Conservation (phyloP, 2,888 invertebrate genomes). For the Spicauda simplicius region DNA sequence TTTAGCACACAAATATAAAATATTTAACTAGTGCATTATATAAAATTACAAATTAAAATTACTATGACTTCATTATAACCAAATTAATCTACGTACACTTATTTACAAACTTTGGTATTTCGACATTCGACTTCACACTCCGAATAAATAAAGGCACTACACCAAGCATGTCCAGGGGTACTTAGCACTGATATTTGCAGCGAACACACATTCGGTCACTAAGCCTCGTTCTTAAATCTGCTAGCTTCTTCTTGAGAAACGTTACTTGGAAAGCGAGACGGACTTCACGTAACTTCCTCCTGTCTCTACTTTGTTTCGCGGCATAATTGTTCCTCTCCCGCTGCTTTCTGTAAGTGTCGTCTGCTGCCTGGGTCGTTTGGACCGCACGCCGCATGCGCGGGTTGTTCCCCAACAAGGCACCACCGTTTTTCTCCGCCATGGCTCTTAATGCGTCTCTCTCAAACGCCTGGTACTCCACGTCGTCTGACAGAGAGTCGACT, state of each 20-base stretch:
- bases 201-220: conserved; percentile 39
- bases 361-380: conserved; percentile 73
- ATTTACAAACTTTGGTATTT: conserved; percentile 10
- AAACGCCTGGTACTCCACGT: conserved; percentile 88
- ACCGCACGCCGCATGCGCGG: conserved; percentile 89
- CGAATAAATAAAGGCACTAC: conserved; percentile 6
- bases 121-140: conserved; percentile 6
- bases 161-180: neutral
- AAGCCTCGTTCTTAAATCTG: conserved; percentile 84
- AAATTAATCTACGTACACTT: neutral
- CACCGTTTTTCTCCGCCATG: conserved; percentile 87
- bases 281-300: conserved; percentile 95
- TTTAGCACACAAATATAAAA: neutral
- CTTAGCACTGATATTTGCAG: conserved; percentile 40
- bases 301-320: conserved; percentile 96
- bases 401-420: conserved; percentile 83
- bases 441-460: conserved; percentile 88
- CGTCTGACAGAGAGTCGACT: conserved; percentile 69
- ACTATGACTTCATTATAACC: neutral
- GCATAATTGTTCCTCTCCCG: conserved; percentile 97
- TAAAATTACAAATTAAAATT: neutral
- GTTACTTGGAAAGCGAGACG: conserved; percentile 95
- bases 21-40: neutral
- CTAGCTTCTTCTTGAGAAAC: conserved; percentile 94
- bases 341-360: conserved; percentile 94